phyloP scores from a whole-genome alignment of 1,140 invertebrate genomes.

The Tenebrio molitor region DNA sequence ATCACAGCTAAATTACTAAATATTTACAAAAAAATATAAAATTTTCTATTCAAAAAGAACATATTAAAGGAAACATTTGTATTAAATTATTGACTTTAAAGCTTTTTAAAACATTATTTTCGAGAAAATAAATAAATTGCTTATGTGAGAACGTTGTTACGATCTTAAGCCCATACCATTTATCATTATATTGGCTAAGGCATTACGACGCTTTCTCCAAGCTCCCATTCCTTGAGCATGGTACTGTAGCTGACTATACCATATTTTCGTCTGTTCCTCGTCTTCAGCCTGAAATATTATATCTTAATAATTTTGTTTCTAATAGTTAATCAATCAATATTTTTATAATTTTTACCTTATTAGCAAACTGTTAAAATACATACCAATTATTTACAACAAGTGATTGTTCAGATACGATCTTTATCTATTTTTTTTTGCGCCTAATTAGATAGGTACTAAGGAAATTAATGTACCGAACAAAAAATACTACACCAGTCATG shows the following conservation, averaged over 20 bases:
- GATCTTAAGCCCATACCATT: slow-evolving; percentile 79
- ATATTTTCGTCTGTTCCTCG: slow-evolving; percentile 84
- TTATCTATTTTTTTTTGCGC: no score
- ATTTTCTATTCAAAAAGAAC: slow-evolving; percentile 22
- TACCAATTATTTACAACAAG: no score
- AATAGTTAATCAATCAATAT: no score
- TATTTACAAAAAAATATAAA: slow-evolving; percentile 55
- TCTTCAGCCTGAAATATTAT: slow-evolving; percentile 91
- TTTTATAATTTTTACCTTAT: no score
- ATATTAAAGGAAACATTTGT: slow-evolving; percentile 44
- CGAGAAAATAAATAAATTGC: slow-evolving; percentile 4
- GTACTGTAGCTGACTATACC: slow-evolving; percentile 91
- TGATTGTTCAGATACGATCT: no score
- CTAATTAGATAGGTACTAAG: no score
- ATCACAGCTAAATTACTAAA: slow-evolving; percentile 67
- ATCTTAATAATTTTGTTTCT: no score
- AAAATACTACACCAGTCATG: no score
- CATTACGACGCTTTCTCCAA: slow-evolving; percentile 92
- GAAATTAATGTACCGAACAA: no score
- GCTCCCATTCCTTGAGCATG: slow-evolving; percentile 91
- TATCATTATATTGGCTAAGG: slow-evolving; percentile 96
- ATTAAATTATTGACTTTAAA: slow-evolving; percentile 49
- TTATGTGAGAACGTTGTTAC: slow-evolving; percentile 52
- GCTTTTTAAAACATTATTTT: slow-evolving; percentile 31
- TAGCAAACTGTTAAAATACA: no score